A percentile compares a stretch with the other conserved stretches of the same genome.
Evolutionary conservation across 2,888 invertebrate genomes (phyloP).

Genomic region (Tachina grossa): DNA sequence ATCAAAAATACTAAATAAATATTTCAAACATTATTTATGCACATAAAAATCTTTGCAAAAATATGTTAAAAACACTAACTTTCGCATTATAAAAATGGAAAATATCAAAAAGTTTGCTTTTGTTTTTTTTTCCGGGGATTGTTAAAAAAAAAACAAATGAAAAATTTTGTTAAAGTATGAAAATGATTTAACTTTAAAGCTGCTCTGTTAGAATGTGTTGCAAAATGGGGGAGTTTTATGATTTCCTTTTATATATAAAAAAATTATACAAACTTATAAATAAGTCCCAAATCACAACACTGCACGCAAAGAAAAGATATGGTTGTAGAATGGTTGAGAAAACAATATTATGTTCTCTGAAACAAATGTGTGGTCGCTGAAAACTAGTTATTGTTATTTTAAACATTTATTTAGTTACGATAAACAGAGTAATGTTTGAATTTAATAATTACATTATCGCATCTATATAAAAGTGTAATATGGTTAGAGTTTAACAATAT

Average conservation of each 20-base stretch:
- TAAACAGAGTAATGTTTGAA: no score
- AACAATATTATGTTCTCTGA: no score
- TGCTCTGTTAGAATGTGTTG: neutral
- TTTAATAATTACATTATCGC: no score
- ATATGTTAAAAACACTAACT: constrained; percentile 2
- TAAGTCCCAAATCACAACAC: no score
- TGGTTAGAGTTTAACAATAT: no score
- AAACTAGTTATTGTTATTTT: no score
- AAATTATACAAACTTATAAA: neutral
- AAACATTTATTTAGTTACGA: no score
- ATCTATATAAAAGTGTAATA: no score
- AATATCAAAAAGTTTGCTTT: constrained; percentile 13
- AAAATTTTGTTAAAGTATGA: neutral
- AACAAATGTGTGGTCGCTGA: no score
- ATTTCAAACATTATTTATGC: constrained; percentile 21
- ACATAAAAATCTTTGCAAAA: constrained; percentile 13
- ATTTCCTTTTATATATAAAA: neutral
- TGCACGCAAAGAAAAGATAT: no score
- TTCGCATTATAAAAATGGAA: neutral
- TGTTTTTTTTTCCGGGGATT: neutral
- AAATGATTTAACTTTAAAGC: neutral
- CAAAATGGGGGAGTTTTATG: neutral
- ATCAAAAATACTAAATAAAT: constrained; percentile 11
- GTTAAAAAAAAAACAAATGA: neutral
- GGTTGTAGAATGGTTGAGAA: no score